Evolutionary conservation across 2,888 invertebrate genomes (phyloP), one percentile per base, ranked within the genome.

Genomic region (Xanthorhoe spadicearia): DNA sequence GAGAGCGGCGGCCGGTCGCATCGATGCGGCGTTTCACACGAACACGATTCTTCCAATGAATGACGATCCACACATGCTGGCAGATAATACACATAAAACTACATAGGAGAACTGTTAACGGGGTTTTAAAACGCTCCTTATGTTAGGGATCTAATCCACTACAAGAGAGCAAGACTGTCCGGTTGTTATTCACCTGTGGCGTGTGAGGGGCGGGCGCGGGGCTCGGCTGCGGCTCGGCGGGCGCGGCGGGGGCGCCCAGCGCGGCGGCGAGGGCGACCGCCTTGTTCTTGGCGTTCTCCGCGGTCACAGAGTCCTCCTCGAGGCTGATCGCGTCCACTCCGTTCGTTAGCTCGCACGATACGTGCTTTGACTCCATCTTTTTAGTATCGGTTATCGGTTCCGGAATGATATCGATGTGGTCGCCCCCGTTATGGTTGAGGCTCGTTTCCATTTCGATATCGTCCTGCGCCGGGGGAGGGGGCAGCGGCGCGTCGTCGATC

Each of bases 31-130:
- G 62, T 49, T 68, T 52, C 57, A 64, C 64, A 51, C 63, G 67
- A 66, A 60, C 70, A 72, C 81, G 77, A 77, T 73, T 87, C 87
- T 86, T 88, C 88, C 78, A 73, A 85, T 85, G 84, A 86, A 83
- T 83, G 83, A 86, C 86, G 82, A 77, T 84, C 85, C 86, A 83
- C 84, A 78, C 92, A 92, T 91, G 92, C 92, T 87, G 86, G 82
- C 81, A 83, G 81, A 84, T 75, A 82, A 86, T 89, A 87, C 87
- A 89, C 87, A 90, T 86, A 83, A 83, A 87, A 87, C 89, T 90
- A 90, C 83, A 84, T 84, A 87, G 83, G 82, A 82, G 76, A 82
- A 83, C 84, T 82, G 86, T 87, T 86, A 87, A 86, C 84, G 78
- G 85, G 85, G 71, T 75, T 74, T 82, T 80, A 82, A 84, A 83